Conservation (phyloP, 2,888 invertebrate genomes). For the Polymixis lichenea region DNA sequence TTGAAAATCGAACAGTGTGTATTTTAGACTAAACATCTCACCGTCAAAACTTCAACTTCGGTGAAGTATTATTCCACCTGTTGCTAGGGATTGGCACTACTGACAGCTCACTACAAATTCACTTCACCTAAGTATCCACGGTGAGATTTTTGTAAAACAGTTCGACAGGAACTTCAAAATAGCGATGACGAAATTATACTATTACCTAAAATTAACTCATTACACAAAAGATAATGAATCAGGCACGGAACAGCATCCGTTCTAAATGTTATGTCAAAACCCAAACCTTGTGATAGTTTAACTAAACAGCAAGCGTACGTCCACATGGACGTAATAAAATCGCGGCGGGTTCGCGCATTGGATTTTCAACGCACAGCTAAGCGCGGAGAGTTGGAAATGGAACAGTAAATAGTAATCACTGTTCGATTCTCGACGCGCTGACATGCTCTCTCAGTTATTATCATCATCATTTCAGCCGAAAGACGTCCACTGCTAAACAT, state of each 20-base stretch:
- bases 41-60: background rate
- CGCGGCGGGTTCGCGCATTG: no score
- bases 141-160: background rate
- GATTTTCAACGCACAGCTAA: no score
- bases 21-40: background rate
- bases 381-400: no score
- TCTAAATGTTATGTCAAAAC: constrained; percentile 20
- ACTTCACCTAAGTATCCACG: background rate
- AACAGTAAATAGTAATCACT: no score
- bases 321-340: no score
- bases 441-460: no score
- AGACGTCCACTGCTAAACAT: no score
- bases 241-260: constrained; percentile 29
- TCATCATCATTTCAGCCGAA: no score
- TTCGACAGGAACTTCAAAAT: background rate
- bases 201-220: background rate
- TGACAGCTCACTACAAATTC: background rate
- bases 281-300: constrained; percentile 32
- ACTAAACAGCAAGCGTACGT: background rate
- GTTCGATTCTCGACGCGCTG: no score
- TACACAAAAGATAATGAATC: constrained; percentile 19
- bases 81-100: background rate
- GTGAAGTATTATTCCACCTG: background rate
- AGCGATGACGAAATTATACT: background rate
- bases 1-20: no score